Evolutionary conservation across 2,113 vertebrate species (phyloP).

Genomic region (Pao palembangensis): DNA sequence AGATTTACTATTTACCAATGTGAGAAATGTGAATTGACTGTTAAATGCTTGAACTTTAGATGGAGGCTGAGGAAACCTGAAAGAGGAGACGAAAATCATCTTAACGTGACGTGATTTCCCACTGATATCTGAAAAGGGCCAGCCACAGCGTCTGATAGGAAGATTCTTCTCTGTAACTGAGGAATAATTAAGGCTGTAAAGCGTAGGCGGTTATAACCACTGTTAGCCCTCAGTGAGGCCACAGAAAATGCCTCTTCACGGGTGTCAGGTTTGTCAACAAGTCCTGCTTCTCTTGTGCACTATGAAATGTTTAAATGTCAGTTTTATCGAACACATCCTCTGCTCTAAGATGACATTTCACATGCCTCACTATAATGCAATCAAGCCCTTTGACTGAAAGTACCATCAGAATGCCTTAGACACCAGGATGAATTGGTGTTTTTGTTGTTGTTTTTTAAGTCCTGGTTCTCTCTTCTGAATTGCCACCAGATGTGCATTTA

Average conservation of each 20-base stretch:
- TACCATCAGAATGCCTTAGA: conserved; percentile 66
- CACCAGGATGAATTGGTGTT: conserved; percentile 34
- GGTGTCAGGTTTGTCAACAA: conserved; percentile 20
- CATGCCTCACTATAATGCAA: conserved; percentile 38
- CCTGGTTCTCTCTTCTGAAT: conserved; percentile 45
- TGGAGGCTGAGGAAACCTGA: conserved; percentile 21
- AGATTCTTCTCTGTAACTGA: conserved; percentile 36
- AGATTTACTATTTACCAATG: conserved; percentile 51
- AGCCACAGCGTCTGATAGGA: conserved; percentile 18
- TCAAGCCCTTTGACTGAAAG: conserved; percentile 50
- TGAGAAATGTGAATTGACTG: conserved; percentile 68
- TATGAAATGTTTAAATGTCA: conserved; percentile 10
- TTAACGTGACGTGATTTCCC: conserved; percentile 5
- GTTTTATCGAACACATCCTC: not conserved
- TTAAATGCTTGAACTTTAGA: conserved; percentile 56
- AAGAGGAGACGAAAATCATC: conserved; percentile 10
- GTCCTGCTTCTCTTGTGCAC: conserved; percentile 18
- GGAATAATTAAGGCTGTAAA: conserved; percentile 23
- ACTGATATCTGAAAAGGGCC: conserved; percentile 11
- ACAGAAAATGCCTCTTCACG: not conserved
- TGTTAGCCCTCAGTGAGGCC: conserved; percentile 9
- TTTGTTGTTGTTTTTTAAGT: conserved; percentile 1
- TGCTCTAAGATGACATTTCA: conserved; percentile 52
- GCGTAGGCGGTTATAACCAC: conserved; percentile 1
- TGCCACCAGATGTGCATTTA: conserved; percentile 67